Evolutionary conservation across 2,888 invertebrate species (phyloP).

Genomic region (Nomada ruficornis): DNA sequence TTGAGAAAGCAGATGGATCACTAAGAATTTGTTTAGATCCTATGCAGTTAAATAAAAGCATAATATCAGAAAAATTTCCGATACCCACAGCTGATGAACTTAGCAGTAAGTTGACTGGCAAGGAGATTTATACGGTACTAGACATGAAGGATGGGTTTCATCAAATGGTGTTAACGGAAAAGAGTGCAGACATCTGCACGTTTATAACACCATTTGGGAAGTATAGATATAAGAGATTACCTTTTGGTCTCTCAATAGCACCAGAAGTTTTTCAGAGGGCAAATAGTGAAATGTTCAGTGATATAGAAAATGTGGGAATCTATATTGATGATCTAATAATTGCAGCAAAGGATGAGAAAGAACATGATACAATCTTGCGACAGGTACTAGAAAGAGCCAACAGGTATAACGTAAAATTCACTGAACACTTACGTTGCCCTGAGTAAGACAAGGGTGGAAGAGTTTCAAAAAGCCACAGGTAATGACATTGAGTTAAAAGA

Average conservation of each 20-base stretch:
- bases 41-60: not conserved
- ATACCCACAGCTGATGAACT: not conserved
- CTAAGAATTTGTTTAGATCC: constrained; percentile 11
- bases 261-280: constrained; percentile 80
- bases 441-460: constrained; percentile 31
- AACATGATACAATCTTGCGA: constrained; percentile 51
- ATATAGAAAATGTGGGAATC: constrained; percentile 75
- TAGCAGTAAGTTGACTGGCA: constrained; percentile 24
- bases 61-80: not conserved
- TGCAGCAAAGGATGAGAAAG: constrained; percentile 54
- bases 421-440: constrained; percentile 6
- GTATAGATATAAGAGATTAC: constrained; percentile 74
- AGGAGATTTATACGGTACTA: constrained; percentile 47
- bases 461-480: too few species aligned
- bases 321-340: constrained; percentile 80
- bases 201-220: constrained; percentile 63
- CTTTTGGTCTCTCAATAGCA: constrained; percentile 76
- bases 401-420: constrained; percentile 21
- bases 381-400: constrained; percentile 8
- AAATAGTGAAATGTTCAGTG: constrained; percentile 75
- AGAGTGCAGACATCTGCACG: constrained; percentile 48
- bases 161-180: constrained; percentile 50
- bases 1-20: not conserved
- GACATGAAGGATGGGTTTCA: constrained; percentile 60
- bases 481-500: too few species aligned